Percentiles rank a stretch among this genome's conserved stretches.
Evolutionary conservation across 2,888 invertebrate species (phyloP).

Genomic region (Nysson spinosus): DNA sequence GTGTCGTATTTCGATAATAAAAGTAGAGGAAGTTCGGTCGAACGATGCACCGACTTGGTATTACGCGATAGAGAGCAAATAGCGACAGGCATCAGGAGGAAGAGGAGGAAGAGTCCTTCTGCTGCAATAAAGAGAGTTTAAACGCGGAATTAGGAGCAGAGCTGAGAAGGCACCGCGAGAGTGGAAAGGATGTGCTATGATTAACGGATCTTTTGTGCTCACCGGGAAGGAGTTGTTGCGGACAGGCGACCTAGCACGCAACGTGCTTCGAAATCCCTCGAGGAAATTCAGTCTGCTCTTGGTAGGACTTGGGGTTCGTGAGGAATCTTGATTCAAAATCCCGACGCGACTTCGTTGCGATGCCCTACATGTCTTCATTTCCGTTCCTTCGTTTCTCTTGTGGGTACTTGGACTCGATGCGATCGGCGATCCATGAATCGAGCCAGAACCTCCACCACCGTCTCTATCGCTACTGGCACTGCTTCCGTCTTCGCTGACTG

Average conservation of each 20-base stretch:
- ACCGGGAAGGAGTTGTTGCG: conserved; percentile 74
- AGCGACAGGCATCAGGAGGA: conserved; percentile 76
- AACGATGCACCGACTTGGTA: conserved; percentile 71
- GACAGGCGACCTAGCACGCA: conserved; percentile 77
- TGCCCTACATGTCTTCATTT: conserved; percentile 5
- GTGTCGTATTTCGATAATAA: conserved; percentile 61
- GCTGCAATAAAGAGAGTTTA: conserved; percentile 70
- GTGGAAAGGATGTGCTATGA: too few species aligned
- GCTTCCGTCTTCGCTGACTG: too few species aligned
- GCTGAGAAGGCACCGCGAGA: too few species aligned
- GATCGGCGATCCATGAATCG: too few species aligned
- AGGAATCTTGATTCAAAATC: conserved; percentile 54
- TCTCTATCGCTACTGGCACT: too few species aligned
- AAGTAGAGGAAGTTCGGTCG: conserved; percentile 65
- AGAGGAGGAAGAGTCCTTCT: conserved; percentile 73
- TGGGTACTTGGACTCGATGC: too few species aligned
- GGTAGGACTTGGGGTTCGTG: conserved; percentile 76
- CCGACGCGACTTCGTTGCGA: conserved; percentile 65
- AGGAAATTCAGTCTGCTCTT: conserved; percentile 79
- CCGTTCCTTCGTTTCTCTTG: conserved; percentile 5
- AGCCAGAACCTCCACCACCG: too few species aligned
- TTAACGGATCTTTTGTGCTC: too few species aligned
- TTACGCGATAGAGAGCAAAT: conserved; percentile 73
- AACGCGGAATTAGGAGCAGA: too few species aligned
- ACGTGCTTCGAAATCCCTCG: conserved; percentile 82